A percentile compares a stretch with the other conserved stretches of the same genome.
Evolutionary conservation across 2,888 invertebrate species (phyloP).

Genomic region (Sesia apiformis): DNA sequence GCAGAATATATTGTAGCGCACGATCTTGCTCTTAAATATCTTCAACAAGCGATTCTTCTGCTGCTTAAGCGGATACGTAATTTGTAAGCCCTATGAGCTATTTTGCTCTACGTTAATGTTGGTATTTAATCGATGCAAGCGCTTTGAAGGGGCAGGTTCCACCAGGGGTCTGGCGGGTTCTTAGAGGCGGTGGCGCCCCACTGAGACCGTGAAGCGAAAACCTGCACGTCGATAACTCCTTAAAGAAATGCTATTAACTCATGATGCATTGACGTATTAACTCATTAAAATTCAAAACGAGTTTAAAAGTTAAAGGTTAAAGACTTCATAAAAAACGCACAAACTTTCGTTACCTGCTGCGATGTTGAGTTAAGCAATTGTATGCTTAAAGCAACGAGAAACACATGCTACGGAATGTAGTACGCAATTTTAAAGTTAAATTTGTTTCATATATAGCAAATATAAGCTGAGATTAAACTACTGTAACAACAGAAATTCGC

Average conservation of each 20-base stretch:
- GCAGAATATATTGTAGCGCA: conserved; percentile 11
- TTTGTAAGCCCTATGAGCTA: conserved; percentile 27
- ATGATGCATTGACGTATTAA: conserved; percentile 67
- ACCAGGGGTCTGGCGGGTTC: conserved; percentile 44
- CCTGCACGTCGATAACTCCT: conserved; percentile 51
- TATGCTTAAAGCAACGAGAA: background rate
- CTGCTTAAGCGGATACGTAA: conserved; percentile 16
- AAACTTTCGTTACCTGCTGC: conserved; percentile 48
- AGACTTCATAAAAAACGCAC: conserved; percentile 55
- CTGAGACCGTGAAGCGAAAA: conserved; percentile 52
- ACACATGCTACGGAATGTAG: background rate
- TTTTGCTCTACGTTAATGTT: conserved; percentile 17
- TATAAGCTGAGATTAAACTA: background rate
- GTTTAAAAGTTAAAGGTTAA: conserved; percentile 60
- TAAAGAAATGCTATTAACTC: conserved; percentile 36
- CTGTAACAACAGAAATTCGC: background rate
- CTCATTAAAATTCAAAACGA: conserved; percentile 63
- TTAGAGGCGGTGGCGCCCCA: conserved; percentile 41
- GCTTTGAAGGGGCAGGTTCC: conserved; percentile 37
- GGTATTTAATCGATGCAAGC: background rate
- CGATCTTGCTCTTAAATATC: conserved; percentile 19
- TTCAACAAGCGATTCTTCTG: conserved; percentile 7
- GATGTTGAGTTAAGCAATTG: conserved; percentile 29
- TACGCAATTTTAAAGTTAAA: background rate
- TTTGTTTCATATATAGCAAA: background rate